phyloP scores from a whole-genome alignment of 2,113 vertebrate species.

The Machaerirhynchus nigripectus region DNA sequence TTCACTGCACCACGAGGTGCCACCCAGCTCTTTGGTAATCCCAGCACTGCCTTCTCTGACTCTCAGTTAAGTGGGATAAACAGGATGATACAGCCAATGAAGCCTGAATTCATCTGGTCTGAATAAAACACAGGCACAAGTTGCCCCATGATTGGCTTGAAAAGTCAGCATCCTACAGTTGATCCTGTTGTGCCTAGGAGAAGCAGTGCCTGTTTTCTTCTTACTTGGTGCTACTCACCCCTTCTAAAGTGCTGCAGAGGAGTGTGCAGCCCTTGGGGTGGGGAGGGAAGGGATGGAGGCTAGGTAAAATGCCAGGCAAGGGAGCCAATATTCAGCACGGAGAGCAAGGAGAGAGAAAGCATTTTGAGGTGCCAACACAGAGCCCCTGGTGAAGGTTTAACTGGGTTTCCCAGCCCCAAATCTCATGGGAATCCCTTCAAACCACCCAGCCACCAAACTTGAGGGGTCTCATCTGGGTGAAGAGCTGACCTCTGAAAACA shows the following conservation, averaged over 20 bases:
- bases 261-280: not conserved
- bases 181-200: not conserved
- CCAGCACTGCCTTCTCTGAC: not conserved
- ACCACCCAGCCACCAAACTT: not conserved
- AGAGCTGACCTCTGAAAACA: not conserved
- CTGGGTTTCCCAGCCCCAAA: not conserved
- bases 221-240: not conserved
- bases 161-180: not conserved
- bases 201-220: not conserved
- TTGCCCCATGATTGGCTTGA: not conserved
- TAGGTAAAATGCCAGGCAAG: not conserved
- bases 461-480: not conserved
- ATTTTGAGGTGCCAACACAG: no score
- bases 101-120: not conserved
- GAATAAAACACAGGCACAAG: not conserved
- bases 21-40: not conserved
- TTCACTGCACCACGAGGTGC: not conserved
- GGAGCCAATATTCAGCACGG: not conserved
- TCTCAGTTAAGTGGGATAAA: not conserved
- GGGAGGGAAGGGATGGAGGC: not conserved
- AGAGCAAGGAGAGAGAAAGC: not conserved
- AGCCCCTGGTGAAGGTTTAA: not conserved
- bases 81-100: not conserved
- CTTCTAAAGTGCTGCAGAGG: not conserved
- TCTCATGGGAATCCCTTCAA: not conserved